Evolutionary conservation across 2,888 invertebrate genomes (phyloP).

Genomic region (Blastobasis lacticolella): DNA sequence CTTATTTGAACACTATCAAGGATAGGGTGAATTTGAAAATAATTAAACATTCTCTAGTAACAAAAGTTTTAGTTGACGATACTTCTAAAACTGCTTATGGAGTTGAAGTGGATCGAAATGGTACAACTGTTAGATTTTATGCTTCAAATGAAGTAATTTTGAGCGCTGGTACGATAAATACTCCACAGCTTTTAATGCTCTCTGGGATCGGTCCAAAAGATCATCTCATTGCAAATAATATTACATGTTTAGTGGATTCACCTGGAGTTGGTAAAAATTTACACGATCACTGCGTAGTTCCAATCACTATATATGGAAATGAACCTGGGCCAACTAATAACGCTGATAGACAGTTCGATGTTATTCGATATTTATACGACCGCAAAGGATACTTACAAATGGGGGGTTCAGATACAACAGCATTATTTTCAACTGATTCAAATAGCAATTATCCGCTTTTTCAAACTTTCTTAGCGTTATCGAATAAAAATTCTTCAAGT

Average conservation of each 20-base stretch:
- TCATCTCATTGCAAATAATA: constrained; percentile 42
- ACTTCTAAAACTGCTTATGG: constrained; percentile 44
- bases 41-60: constrained; percentile 60
- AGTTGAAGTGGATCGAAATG: constrained; percentile 37
- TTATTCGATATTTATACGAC: constrained; percentile 61
- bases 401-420: constrained; percentile 67
- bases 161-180: constrained; percentile 61
- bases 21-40: constrained; percentile 43
- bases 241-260: constrained; percentile 43
- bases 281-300: constrained; percentile 65
- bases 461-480: constrained; percentile 29
- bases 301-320: constrained; percentile 41
- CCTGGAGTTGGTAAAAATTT: constrained; percentile 67
- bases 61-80: constrained; percentile 59
- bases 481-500: constrained; percentile 25
- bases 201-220: constrained; percentile 66
- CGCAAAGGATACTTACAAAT: constrained; percentile 62
- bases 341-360: constrained; percentile 32
- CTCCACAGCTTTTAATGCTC: constrained; percentile 64
- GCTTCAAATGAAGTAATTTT: constrained; percentile 61
- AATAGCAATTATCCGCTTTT: neutral
- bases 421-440: constrained; percentile 50
- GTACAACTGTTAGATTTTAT: constrained; percentile 15
- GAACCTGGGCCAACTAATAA: constrained; percentile 27
- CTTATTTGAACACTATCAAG: constrained; percentile 44